Evolutionary conservation across 2,888 invertebrate species (phyloP).

Genomic region (Drosophila barbarae): DNA sequence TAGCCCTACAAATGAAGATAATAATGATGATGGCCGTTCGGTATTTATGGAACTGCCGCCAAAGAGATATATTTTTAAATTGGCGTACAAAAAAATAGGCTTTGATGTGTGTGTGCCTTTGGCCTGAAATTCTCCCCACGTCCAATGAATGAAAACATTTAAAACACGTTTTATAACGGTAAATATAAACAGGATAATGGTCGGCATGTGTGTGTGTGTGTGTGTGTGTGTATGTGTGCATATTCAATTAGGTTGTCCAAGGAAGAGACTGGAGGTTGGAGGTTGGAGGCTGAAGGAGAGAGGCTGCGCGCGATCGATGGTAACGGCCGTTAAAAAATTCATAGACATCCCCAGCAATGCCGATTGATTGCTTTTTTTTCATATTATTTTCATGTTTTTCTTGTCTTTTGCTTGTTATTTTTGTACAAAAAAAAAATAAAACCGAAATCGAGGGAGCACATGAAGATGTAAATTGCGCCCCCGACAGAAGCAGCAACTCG

Average conservation of each 20-base stretch:
- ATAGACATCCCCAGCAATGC: conserved; percentile 46
- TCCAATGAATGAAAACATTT: conserved; percentile 64
- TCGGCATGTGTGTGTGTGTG: conserved; percentile 3
- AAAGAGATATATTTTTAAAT: conserved; percentile 49
- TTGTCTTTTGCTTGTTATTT: background rate
- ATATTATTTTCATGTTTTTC: conserved; percentile 10
- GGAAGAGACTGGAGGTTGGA: conserved; percentile 3
- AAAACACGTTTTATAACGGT: conserved; percentile 56
- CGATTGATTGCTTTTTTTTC: conserved; percentile 57
- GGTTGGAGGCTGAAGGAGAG: no score
- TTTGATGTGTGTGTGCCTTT: conserved; percentile 29
- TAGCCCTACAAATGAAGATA: conserved; percentile 12
- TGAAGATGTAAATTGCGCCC: conserved; percentile 34
- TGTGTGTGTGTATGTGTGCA: conserved; percentile 32
- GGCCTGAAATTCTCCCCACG: background rate
- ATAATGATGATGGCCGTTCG: conserved; percentile 11
- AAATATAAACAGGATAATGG: conserved; percentile 25
- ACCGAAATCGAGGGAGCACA: conserved; percentile 23
- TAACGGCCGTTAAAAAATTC: conserved; percentile 55
- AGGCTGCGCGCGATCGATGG: conserved; percentile 46
- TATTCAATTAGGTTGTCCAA: conserved; percentile 51
- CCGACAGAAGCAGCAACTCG: background rate
- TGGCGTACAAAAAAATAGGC: conserved; percentile 38
- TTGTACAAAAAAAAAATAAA: conserved; percentile 12
- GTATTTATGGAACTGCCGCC: conserved; percentile 42